Evolutionary conservation across 2,113 vertebrate genomes (phyloP).

Genomic region (Neotoma lepida): DNA sequence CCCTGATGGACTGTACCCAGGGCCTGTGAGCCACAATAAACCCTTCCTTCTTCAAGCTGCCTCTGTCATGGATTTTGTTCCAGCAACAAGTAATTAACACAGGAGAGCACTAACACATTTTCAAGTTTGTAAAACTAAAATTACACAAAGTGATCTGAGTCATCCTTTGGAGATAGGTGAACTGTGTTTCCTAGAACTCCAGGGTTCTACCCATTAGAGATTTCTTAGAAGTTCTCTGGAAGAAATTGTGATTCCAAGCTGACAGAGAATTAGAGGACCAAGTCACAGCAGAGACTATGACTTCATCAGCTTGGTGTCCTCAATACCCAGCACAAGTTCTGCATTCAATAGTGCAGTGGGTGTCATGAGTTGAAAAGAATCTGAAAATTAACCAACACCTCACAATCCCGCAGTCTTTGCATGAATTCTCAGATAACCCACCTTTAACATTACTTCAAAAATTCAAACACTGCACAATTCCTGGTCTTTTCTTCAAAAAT

Average conservation of each 20-base stretch:
- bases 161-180: slow-evolving; percentile 23
- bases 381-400: slow-evolving; percentile 8
- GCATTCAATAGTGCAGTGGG: not conserved
- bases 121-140: slow-evolving; percentile 51
- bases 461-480: not conserved
- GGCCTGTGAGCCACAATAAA: not conserved
- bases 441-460: not conserved
- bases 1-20: not conserved
- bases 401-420: not conserved
- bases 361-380: slow-evolving; percentile 45
- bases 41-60: not conserved
- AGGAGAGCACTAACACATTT: not conserved
- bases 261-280: not conserved
- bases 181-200: slow-evolving; percentile 23
- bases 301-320: slow-evolving; percentile 18
- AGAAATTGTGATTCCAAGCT: slow-evolving; percentile 34
- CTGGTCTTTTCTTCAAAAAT: not conserved
- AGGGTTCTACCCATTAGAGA: not conserved
- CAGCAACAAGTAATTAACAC: not conserved
- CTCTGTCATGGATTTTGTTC: not conserved
- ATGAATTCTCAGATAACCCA: slow-evolving; percentile 12
- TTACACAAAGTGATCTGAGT: slow-evolving; percentile 44
- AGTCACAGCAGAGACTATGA: slow-evolving; percentile 1
- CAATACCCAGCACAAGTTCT: not conserved
- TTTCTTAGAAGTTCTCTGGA: slow-evolving; percentile 54